Percentiles rank a stretch among this genome's conserved stretches.
These are phyloP conservation scores for Oreochromis niloticus DNA, from an alignment of 2,113 vertebrate genomes.

Conservation along the genomic window DNA sequence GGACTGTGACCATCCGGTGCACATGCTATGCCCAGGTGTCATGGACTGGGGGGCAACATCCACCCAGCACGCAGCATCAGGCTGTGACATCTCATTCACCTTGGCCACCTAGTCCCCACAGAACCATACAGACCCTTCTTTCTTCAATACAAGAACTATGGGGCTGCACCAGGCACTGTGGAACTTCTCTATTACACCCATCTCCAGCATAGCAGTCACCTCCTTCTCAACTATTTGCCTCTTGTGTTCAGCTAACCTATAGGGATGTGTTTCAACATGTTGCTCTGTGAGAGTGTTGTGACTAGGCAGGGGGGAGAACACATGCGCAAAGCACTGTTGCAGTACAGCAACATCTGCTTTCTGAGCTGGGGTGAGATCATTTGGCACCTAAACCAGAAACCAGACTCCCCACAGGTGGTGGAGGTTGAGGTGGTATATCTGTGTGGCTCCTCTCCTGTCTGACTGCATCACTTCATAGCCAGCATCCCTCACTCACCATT, in stretches of 20 bases:
- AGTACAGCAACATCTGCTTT: no score
- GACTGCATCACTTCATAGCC: no score
- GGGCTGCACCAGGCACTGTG: neutral
- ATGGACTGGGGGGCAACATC: neutral
- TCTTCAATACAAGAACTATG: neutral
- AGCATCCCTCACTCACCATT: no score
- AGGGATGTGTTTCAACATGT: neutral
- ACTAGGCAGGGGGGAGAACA: accelerated
- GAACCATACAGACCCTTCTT: neutral
- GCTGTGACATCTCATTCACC: accelerated
- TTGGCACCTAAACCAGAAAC: no score
- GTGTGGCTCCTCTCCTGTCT: no score
- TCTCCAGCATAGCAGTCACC: neutral
- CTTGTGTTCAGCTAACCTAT: neutral
- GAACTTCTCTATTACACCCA: neutral
- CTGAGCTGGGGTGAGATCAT: no score
- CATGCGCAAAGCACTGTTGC: no score
- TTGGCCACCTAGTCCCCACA: neutral
- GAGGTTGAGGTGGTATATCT: no score
- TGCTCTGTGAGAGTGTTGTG: neutral
- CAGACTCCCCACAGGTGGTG: no score
- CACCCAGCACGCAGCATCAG: neutral
- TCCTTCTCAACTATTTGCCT: neutral
- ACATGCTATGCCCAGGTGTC: neutral
- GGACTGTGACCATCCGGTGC: neutral